Percentiles rank a stretch among this genome's conserved stretches.
Conservation (phyloP, 1,140 invertebrate species). For the Papilio machaon region DNA sequence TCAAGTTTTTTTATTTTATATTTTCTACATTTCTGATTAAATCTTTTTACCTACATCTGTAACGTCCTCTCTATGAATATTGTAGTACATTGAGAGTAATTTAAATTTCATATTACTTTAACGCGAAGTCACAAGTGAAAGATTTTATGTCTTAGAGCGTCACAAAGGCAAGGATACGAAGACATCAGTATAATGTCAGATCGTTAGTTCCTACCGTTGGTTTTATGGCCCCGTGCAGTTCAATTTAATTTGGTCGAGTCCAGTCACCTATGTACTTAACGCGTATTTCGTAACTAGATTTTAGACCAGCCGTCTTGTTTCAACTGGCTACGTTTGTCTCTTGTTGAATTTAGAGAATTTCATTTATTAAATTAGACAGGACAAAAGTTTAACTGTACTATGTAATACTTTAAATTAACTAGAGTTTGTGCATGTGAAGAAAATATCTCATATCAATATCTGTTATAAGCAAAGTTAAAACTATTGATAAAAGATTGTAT, state of each 20-base stretch:
- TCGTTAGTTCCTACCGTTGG: conserved; percentile 31
- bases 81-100: neutral
- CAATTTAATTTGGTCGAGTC: conserved; percentile 61
- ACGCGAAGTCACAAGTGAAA: neutral
- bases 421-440: neutral
- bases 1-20: too few species aligned
- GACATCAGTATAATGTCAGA: neutral
- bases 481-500: too few species aligned
- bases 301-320: conserved; percentile 46
- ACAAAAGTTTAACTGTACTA: conserved; percentile 29
- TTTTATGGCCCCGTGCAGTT: conserved; percentile 46
- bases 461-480: too few species aligned
- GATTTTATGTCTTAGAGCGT: conserved; percentile 11
- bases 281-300: conserved; percentile 63
- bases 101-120: neutral
- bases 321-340: conserved; percentile 41
- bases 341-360: conserved; percentile 35
- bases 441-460: neutral
- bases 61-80: neutral
- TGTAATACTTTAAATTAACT: neutral
- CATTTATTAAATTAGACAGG: conserved; percentile 37
- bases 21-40: too few species aligned
- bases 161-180: neutral
- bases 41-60: neutral
- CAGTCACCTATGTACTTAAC: conserved; percentile 57